Base-by-base conservation (phyloP, 2,113 vertebrate genomes). In the Xiphophorus couchianus region DNA sequence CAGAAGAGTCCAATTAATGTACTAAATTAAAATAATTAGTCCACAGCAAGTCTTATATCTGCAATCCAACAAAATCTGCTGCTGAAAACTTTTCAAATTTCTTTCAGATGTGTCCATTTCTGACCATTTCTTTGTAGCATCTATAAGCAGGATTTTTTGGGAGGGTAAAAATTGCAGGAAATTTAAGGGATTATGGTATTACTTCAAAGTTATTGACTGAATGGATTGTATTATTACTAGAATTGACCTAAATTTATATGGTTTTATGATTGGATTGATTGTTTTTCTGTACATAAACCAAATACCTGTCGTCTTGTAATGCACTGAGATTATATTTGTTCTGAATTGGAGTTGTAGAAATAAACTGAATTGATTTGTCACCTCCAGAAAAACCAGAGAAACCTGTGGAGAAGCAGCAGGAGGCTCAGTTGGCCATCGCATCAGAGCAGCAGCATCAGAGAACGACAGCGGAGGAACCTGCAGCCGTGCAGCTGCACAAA, bases 401-500 rank as follows among this genome's bases (percentile, higher is more conserved):
- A 73, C 65, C 63, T 4, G 78, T 91, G 64, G 93, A 92, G 75
- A 44, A 90, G 69, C 81, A 80, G 15, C 86, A 88, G 54, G 80
- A 39, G 2, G 22, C 83, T 60, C 51, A 31, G 12, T 39, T 84
- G 12, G 74, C 89, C 0, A 69, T 74, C 3, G 81, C 91, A 73
- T 92, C 90, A 35, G 86, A 80, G 71, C 86, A 14, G 3, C 90
- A 75, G 29, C 88, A 69, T 61, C 86, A 86, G 10, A 80, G 62
- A 72, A 42, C 92, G 71, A 85, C 70, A 51, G 33, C 78, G 29
- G 65, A 84, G 28, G 77, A 87, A n/a, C 85, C 90, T 60, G 80
- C 90, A 58, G 84, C 74, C 31, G 94, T 92, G 77, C 95, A 95
- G 73, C 66, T 15, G 0, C 76, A 76, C 0, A 88, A 86, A 66